Evolutionary conservation across 2,797 vertebrate genomes (phyloP), one percentile per base, ranked within the genome.

Genomic region (Choloepus didactylus): DNA sequence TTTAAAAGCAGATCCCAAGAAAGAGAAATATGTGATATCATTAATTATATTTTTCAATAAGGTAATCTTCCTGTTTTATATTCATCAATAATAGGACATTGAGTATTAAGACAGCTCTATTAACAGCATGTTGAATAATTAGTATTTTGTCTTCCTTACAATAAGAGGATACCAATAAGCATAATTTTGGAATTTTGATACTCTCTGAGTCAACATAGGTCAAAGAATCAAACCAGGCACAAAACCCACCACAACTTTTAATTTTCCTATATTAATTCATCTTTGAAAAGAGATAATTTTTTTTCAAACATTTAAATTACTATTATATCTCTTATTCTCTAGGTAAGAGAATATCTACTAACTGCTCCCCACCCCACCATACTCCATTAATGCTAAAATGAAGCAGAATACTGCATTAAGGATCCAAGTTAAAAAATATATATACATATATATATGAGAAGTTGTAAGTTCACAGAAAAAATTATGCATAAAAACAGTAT

Each of bases 1-100:
- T 81, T 96, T 15, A 83, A 94, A 96, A 90, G 18, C 5, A 93
- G 19, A 96, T 21, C 0, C 35, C 21, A 89, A 64, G 15, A 77
- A 88, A 87, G 51, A 84, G 7, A 51, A 67, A 9, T 67, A 67
- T 12, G 6, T 76, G 21, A 92, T 41, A n/a, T 51, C 69, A 62
- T 31, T 51, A 59, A 92, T 56, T 44, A 5, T 23, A 67, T 86
- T 66, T 88, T 64, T 60, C 69, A 93, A 76, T 69, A 87, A 76
- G 46, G n/a, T 10, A 35, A 7, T 46, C 38, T 87, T 93, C 25
- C 2, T 21, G 6, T 29, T 86, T 95, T 56, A 85, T 66, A 94
- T 7, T 75, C 46, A 94, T 67, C 59, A 80, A 60, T 91, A 81
- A 49, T 21, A 85, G 29, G 2, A 86, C 7, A 19, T 35, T 64